phyloP scores from a whole-genome alignment of 2,113 vertebrate genomes.

The Percina caprodes region DNA sequence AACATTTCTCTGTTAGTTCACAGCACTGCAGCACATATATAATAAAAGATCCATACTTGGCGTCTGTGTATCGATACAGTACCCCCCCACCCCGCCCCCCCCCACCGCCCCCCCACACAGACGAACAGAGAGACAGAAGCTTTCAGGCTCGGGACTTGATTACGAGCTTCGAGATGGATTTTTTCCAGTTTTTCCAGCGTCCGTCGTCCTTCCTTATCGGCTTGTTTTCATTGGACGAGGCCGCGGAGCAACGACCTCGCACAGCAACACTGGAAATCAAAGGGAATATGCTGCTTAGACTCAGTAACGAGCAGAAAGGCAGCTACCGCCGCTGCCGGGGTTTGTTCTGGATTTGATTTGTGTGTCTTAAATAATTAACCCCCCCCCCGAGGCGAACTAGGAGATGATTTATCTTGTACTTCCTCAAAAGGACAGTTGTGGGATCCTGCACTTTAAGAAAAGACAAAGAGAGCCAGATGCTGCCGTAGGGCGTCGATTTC shows the following conservation, averaged over 20 bases:
- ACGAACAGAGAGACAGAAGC: no score
- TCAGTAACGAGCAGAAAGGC: conserved; percentile 36
- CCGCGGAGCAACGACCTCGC: background rate
- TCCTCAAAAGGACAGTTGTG: conserved; percentile 38
- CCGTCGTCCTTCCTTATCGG: background rate
- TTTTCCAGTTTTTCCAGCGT: background rate
- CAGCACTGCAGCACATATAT: no score
- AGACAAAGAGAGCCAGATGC: conserved; percentile 20
- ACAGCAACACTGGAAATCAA: conserved; percentile 21
- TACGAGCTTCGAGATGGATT: background rate
- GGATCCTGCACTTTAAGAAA: conserved; percentile 40
- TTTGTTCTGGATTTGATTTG: conserved; percentile 52
- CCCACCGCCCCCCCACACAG: no score
- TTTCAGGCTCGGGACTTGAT: background rate
- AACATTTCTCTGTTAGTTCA: no score
- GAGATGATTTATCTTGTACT: conserved; percentile 45
- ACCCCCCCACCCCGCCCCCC: no score
- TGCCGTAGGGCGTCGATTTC: no score
- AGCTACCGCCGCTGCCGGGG: background rate
- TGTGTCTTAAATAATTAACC: conserved; percentile 67
- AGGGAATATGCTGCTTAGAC: conserved; percentile 17
- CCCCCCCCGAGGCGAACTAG: conserved; percentile 18
- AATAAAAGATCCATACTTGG: no score
- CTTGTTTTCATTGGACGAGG: background rate
- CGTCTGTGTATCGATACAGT: no score